These are phyloP conservation scores for Proterorhinus semilunaris DNA, from an alignment of 2,113 vertebrate species.

Conservation along the genomic window DNA sequence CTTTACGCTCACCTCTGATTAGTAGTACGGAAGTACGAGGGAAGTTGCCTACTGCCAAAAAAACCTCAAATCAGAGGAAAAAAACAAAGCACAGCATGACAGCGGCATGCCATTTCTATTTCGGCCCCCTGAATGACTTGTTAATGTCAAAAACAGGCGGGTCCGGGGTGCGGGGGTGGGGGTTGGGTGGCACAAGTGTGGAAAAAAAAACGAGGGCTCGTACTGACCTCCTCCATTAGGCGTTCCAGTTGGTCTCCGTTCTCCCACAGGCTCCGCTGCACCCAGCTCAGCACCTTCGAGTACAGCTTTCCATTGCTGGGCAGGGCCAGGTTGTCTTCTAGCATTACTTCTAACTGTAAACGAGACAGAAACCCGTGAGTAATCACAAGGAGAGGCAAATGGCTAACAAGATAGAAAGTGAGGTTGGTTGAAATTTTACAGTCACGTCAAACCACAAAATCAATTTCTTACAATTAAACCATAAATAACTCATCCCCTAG, in stretches of 20 bases:
- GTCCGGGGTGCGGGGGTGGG: conserved; percentile 32
- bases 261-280: conserved; percentile 97
- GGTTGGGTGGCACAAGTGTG: conserved; percentile 13
- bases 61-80: conserved; percentile 77
- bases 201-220: not conserved
- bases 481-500: too few relatives aligned
- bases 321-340: conserved; percentile 94
- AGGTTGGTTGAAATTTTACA: too few relatives aligned
- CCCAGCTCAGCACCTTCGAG: conserved; percentile 98
- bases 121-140: conserved; percentile 59
- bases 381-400: not conserved
- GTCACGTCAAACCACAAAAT: too few relatives aligned
- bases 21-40: conserved; percentile 82
- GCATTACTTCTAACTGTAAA: conserved; percentile 93
- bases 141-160: conserved; percentile 65
- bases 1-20: conserved; percentile 93
- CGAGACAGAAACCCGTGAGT: not conserved
- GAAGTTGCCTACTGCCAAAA: conserved; percentile 81
- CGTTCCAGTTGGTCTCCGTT: conserved; percentile 92
- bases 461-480: too few relatives aligned
- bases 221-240: conserved; percentile 99
- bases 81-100: conserved; percentile 71
- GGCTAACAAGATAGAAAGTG: too few relatives aligned
- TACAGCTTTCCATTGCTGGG: conserved; percentile 98
- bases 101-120: conserved; percentile 62